Percentiles rank a stretch among this genome's conserved stretches.
These are phyloP conservation scores for Amniataba percoides DNA, from an alignment of 2,797 vertebrate genomes.

Conservation along the genomic window DNA sequence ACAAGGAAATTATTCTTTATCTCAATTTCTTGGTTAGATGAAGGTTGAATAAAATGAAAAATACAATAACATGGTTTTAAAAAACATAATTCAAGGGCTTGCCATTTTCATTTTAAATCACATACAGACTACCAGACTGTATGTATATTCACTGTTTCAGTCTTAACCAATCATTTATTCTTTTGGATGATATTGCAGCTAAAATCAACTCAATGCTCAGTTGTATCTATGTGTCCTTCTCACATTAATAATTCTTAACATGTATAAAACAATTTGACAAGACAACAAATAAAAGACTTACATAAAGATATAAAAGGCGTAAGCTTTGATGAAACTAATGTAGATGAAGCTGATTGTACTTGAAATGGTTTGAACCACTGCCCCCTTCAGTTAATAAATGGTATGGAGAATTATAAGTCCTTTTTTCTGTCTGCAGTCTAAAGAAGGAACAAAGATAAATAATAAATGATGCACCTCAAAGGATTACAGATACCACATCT, in stretches of 20 bases:
- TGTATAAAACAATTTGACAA: neutral
- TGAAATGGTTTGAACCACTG: neutral
- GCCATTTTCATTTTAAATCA: neutral
- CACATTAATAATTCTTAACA: neutral
- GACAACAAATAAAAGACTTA: no score
- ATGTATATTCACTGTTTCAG: neutral
- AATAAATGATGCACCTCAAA: no score
- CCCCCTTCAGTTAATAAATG: slow-evolving; percentile 6
- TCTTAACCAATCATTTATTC: neutral
- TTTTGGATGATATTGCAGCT: neutral
- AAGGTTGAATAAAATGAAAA: neutral
- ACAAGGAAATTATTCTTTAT: neutral
- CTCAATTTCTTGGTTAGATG: neutral
- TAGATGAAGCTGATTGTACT: neutral
- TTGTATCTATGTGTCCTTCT: neutral
- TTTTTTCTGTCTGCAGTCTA: slow-evolving; percentile 1
- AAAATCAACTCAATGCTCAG: neutral
- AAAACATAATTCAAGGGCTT: neutral
- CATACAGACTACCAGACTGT: neutral
- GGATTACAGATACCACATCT: neutral
- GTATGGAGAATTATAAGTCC: neutral
- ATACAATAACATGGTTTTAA: neutral
- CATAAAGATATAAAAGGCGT: neutral
- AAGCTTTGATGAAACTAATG: neutral
- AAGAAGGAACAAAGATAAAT: neutral